Base-by-base conservation (phyloP, 1,140 invertebrate species). In the Leptopilina boulardi region DNA sequence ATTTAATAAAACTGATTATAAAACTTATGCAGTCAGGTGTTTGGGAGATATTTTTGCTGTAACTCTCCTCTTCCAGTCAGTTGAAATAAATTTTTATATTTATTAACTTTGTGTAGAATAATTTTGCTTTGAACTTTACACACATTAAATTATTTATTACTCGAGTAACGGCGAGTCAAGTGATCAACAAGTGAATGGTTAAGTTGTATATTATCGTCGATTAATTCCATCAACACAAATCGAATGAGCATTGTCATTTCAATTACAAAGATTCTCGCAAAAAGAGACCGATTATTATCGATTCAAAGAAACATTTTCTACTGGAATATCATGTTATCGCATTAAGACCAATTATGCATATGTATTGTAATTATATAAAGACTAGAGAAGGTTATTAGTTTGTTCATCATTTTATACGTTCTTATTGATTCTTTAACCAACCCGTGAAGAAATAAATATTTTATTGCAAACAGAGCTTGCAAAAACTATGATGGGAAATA, bases 121-220 rank as follows among this genome's bases (percentile, higher is more conserved):
- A 66, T 34, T 15, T 66, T 30, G 23, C 59, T 30, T 30, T 66
- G 59, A 66, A 66, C 23, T 66, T 66, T 66, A 66, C 13, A 13
- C 59, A 66, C 21, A 13, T 66, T 66, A 26, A 66, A 66, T 66
- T 66, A 66, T 66, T 66, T 66, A 66, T 66, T 66, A 66, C 59
- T 30, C 59, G 26, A 66, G 26, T 66, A 66, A 66, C 26, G 26
- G 6, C 59, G 15, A 66, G 59, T 66, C 59, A 66, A 66, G 59
- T 66, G 59, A 66, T 66, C 23, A 66, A 66, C 59, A 26, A 66
- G 59, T 30, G 59, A 30, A 30, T 66, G 59, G 23, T 30, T 30
- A 66, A 66, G 23, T 66, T 66, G 59, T 66, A 66, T 66, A 30
- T 34, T 66, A 66, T 66, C 59, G 59, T 66, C 23, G 59, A 66